Evolutionary conservation across 2,113 vertebrate genomes (phyloP), one percentile per base, ranked within the genome.

Genomic region (Aix galericulata): DNA sequence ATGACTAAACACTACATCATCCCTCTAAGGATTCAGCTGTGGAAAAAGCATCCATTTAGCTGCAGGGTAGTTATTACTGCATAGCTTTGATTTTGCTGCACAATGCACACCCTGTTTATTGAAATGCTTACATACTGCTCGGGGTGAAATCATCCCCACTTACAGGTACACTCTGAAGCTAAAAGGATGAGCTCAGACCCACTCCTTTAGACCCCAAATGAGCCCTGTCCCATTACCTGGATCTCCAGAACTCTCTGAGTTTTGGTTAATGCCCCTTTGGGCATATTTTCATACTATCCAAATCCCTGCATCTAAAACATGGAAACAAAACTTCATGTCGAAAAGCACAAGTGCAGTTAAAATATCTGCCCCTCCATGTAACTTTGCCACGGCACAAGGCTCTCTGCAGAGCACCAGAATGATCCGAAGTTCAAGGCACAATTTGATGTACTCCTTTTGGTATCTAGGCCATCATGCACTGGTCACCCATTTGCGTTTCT

Each of bases 1-100:
- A 89, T 95, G 95, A 97, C 93, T 97, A 94, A 96, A 95, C 77
- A 83, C 81, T 91, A 89, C 89, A 90, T 97, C 93, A 93, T 93
- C 83, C 52, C 91, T 92, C 95, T 94, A 88, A 97, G 93, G 89
- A 96, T 82, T 97, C 91, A 94, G 91, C 86, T 94, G 88, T 64
- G 77, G 94, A 94, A 94, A 97, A 95, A 86, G 79, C 95, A 90
- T 95, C 82, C 27, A 29, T 91, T 94, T 94, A 88, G 91, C 94
- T 95, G 79, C 64, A 91, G 91, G 91, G 92, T 71, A 83, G 93
- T 97, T 96, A 93, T 96, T 96, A 89, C 92, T 89, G 94, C 96
- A 85, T 74, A 44, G 60, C 96, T 96, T 93, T 89, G 86, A 96
- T 93, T 96, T 91, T 88, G 94, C 79, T 94, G 29, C 64, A 91